phyloP scores from a whole-genome alignment of 2,888 invertebrate genomes.

The Strigamia crassipes region DNA sequence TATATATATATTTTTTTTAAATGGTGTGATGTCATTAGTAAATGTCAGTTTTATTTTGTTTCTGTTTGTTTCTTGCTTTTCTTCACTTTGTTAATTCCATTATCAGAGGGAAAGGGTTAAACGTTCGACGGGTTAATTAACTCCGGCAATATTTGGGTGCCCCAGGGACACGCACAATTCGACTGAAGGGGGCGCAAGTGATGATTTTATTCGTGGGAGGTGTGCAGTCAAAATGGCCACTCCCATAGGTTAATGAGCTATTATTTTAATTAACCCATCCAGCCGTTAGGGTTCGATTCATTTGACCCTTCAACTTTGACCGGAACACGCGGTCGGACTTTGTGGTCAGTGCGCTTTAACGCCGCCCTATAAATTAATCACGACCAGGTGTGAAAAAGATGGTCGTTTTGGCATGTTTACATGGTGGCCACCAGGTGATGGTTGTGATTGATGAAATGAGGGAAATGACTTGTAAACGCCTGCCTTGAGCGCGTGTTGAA shows the following conservation, averaged over 20 bases:
- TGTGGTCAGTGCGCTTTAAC: not conserved
- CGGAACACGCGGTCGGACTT: not conserved
- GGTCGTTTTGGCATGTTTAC: not conserved
- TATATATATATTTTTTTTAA: too few relatives aligned
- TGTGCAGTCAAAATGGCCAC: not conserved
- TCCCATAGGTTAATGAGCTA: not conserved
- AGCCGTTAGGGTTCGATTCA: not conserved
- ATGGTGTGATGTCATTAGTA: too few relatives aligned
- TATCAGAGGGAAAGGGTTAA: not conserved
- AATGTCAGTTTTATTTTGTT: not conserved
- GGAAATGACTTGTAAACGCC: not conserved
- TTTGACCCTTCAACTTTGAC: not conserved
- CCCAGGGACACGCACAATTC: not conserved
- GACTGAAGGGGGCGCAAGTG: not conserved
- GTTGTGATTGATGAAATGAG: not conserved
- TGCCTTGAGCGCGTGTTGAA: not conserved
- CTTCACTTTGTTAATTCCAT: too few relatives aligned
- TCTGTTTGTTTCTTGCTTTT: not conserved
- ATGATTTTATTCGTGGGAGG: not conserved
- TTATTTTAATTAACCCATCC: not conserved
- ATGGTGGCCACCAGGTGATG: not conserved
- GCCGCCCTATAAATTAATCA: not conserved
- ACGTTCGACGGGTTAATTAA: not conserved
- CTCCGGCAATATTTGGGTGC: not conserved
- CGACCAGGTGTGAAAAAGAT: not conserved